These are phyloP conservation scores for Corvus hawaiiensis DNA, from an alignment of 2,113 vertebrate genomes.

Conservation along the genomic window DNA sequence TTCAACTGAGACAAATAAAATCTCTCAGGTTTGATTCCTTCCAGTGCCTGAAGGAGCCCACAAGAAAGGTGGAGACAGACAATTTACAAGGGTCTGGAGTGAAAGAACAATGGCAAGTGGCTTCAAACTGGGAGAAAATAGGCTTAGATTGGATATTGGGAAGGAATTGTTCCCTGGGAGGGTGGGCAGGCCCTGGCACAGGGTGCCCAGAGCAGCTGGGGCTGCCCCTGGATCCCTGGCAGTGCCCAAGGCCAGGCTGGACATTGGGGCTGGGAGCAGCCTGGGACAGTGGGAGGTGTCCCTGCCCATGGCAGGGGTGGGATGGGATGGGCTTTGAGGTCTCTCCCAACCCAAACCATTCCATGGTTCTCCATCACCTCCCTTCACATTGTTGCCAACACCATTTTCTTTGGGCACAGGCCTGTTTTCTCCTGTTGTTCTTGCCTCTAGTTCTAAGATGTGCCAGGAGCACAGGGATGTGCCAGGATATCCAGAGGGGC, in stretches of 20 bases:
- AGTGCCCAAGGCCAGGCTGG: background rate
- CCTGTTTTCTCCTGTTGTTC: background rate
- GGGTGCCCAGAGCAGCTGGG: background rate
- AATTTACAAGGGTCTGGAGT: background rate
- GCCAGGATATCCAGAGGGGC: background rate
- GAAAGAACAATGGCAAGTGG: background rate
- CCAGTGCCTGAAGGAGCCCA: background rate
- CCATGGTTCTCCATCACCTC: background rate
- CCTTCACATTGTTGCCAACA: background rate
- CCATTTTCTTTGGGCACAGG: background rate
- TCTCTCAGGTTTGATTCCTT: background rate
- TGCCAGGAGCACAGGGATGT: background rate
- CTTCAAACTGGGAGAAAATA: background rate
- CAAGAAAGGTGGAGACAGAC: background rate
- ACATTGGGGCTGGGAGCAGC: background rate
- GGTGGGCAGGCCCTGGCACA: background rate
- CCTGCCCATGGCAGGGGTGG: background rate
- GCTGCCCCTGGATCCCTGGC: background rate
- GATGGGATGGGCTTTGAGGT: background rate
- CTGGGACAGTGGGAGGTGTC: background rate
- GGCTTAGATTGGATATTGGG: background rate
- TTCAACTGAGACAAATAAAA: background rate
- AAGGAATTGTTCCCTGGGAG: fast-evolving
- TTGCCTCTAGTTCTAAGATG: background rate
- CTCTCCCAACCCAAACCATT: background rate